A percentile compares a stretch with the other conserved stretches of the same genome.
These are phyloP conservation scores for Oscarella lobularis DNA, from an alignment of 37 sponge, comb jelly and placozoan species.

Conservation along the genomic window DNA sequence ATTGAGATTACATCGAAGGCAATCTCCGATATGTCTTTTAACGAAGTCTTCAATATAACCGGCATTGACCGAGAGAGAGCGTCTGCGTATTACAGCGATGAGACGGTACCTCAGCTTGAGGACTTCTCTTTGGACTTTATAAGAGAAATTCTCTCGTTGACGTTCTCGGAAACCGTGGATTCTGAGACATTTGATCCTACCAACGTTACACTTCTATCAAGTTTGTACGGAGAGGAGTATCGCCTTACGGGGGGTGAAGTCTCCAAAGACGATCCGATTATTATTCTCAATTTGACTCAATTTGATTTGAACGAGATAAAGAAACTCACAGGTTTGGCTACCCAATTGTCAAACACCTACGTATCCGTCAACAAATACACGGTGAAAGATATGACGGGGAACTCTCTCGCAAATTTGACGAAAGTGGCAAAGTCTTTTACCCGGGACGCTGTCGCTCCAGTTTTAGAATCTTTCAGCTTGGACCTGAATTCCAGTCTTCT, in stretches of 20 bases:
- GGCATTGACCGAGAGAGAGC: not conserved
- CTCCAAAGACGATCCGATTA: not conserved
- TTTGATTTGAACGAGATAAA: slow-evolving; percentile 15
- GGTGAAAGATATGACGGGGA: not conserved
- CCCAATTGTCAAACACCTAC: slow-evolving; percentile 9
- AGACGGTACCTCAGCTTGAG: not conserved
- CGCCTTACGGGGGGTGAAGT: not conserved
- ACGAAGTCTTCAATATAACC: not conserved
- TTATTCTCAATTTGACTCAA: slow-evolving; percentile 3
- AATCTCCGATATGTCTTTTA: not conserved
- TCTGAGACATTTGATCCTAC: not conserved
- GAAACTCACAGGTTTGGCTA: not conserved
- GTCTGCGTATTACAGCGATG: not conserved
- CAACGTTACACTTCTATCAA: no score
- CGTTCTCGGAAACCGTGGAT: not conserved
- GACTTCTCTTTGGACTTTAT: not conserved
- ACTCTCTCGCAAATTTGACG: not conserved
- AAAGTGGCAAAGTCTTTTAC: not conserved
- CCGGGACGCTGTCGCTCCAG: not conserved
- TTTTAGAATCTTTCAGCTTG: slow-evolving; percentile 4
- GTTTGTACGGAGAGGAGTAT: no score
- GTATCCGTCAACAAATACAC: not conserved
- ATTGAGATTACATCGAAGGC: not conserved
- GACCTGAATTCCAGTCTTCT: slow-evolving; percentile 9
- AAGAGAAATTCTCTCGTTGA: not conserved